Evolutionary conservation across 2,113 vertebrate species (phyloP), one percentile per base, ranked within the genome.

Genomic region (Nicator chloris): DNA sequence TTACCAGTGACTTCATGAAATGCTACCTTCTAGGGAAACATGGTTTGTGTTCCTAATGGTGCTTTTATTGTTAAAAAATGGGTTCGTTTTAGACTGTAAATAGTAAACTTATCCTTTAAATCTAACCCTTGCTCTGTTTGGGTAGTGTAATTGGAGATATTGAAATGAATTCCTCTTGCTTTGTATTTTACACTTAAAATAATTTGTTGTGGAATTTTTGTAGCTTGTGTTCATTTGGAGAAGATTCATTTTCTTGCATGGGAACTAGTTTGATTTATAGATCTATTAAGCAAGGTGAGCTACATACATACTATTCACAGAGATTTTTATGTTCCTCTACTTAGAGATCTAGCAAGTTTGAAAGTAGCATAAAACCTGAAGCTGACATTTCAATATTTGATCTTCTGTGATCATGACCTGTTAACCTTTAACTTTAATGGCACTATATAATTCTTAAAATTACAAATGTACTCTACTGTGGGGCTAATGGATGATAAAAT

Each of bases 341-440:
- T 96, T 89, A 47, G 56, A 92, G 79, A 96, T 86, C 84, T 63
- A 61, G 68, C 76, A 76, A 89, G 80, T 90, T 94, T 96, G 89
- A 93, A 97, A 95, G 72, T 35, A 79, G 57, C 93, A 22, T 95
- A 88, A 96, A 96, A 95, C 68, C 64, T 92, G 75, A 88, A 86
- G 53, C 65, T 91, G 50, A 81, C 7, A 1, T 90, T 69, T 93
- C 95, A 78, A 39, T 94, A 91, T 95, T 87, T 96, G 87, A 80
- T 96, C 61, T 93, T 56, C 92, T 92, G 86, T 81, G 81, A 86
- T 90, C 6, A 1, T 81, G 57, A 90, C 83, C 84, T 78, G 28
- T 92, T 95, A 93, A 86, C 69, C 88, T 96, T 94, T 81, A 66
- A 35, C 60, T 97, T 88, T 96, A 91, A 82, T 84, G 68, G 40